Percentiles rank a stretch among this genome's conserved stretches.
Evolutionary conservation across 2,888 invertebrate species (phyloP).

Genomic region (Clepsis dumicolana): DNA sequence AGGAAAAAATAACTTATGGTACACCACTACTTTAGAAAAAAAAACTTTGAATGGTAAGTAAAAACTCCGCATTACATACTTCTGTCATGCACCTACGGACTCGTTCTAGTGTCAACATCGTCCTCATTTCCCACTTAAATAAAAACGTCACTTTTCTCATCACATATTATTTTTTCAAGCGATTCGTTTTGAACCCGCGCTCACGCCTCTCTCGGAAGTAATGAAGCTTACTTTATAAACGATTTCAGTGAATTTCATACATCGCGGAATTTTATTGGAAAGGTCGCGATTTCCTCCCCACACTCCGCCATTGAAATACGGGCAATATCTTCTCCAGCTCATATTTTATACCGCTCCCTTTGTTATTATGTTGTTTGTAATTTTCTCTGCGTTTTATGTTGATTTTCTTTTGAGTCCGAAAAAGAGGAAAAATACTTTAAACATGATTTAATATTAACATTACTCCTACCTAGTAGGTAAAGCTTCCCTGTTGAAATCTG

Average conservation of each 20-base stretch:
- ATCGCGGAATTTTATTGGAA: conserved; percentile 70
- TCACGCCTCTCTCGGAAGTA: conserved; percentile 66
- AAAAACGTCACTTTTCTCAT: not conserved
- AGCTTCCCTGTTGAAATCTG: conserved; percentile 9
- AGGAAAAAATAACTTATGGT: too few species aligned
- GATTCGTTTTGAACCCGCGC: not conserved
- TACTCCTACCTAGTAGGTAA: not conserved
- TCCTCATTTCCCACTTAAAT: conserved; percentile 6
- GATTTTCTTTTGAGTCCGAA: conserved; percentile 36
- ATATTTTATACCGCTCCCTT: conserved; percentile 42
- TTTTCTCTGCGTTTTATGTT: conserved; percentile 37
- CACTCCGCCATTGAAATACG: conserved; percentile 35
- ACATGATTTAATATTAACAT: conserved; percentile 22
- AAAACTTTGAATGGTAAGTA: too few species aligned
- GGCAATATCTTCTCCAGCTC: conserved; percentile 41
- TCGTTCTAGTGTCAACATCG: not conserved
- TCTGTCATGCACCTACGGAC: not conserved
- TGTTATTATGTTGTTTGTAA: conserved; percentile 44
- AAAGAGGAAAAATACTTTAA: conserved; percentile 30
- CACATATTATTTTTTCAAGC: not conserved
- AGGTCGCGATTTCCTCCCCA: conserved; percentile 60
- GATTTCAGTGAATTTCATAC: conserved; percentile 73
- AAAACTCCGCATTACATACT: not conserved
- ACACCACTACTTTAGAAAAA: not conserved
- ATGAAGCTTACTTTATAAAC: conserved; percentile 77